Evolutionary conservation across 2,797 vertebrate genomes (phyloP).

Genomic region (Eurystomus glaucurus): DNA sequence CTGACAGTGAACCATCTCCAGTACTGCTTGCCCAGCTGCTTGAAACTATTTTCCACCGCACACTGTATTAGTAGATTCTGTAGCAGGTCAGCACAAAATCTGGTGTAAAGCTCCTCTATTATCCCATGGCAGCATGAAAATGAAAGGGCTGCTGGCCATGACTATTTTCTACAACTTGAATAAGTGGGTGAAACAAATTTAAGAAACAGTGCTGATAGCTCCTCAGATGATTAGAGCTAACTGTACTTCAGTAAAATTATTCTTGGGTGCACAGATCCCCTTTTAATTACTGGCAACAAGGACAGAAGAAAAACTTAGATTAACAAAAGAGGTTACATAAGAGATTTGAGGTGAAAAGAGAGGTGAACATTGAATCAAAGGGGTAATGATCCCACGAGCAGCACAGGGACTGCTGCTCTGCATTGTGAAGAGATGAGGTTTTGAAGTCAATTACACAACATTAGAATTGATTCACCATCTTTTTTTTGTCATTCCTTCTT

Average conservation of each 20-base stretch:
- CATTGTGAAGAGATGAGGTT: background rate
- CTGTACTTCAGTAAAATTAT: background rate
- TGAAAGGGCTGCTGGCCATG: background rate
- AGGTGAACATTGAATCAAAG: slow-evolving; percentile 42
- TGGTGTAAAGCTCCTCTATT: background rate
- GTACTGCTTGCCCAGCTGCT: background rate
- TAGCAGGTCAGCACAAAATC: background rate
- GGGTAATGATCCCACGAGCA: slow-evolving; percentile 38
- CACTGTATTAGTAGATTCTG: background rate
- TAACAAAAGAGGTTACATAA: slow-evolving; percentile 42
- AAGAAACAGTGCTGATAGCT: background rate
- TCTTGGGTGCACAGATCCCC: background rate
- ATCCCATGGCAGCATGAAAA: background rate
- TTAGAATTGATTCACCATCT: background rate
- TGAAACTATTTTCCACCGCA: background rate
- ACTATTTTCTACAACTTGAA: background rate
- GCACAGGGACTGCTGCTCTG: background rate
- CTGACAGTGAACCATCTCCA: background rate
- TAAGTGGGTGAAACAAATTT: background rate
- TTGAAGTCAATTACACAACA: background rate
- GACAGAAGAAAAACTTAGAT: slow-evolving; percentile 30
- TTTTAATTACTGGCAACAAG: slow-evolving; percentile 56
- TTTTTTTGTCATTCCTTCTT: background rate
- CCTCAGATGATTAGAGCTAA: background rate
- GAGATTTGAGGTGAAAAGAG: slow-evolving; percentile 42